Percentiles rank a stretch among this genome's conserved stretches.
These are phyloP conservation scores for Drosophila sechellia DNA, from an alignment of 1,140 invertebrate genomes.

Conservation along the genomic window DNA sequence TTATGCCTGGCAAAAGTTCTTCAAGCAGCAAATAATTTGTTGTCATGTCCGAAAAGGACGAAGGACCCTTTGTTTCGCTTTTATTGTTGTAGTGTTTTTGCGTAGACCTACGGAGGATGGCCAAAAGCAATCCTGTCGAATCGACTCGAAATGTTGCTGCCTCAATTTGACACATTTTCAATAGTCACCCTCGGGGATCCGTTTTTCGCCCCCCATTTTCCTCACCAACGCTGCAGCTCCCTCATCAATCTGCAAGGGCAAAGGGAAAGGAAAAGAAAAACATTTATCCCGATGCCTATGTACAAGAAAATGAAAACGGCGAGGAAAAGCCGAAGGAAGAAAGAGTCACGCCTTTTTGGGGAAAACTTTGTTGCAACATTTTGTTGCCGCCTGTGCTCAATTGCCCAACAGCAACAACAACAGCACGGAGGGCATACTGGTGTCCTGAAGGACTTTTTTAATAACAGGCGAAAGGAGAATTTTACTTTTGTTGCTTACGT, in stretches of 20 bases:
- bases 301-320: background rate
- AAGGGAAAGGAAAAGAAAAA: slow-evolving; percentile 18
- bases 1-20: slow-evolving; percentile 14
- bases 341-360: slow-evolving; percentile 41
- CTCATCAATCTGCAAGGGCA: slow-evolving; percentile 60
- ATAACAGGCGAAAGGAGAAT: slow-evolving; percentile 28
- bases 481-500: slow-evolving; percentile 60
- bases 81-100: slow-evolving; percentile 1
- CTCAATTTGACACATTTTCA: slow-evolving; percentile 68
- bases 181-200: slow-evolving; percentile 31
- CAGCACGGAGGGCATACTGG: background rate
- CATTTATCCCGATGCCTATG: slow-evolving; percentile 29
- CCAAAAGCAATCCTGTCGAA: slow-evolving; percentile 45
- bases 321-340: slow-evolving; percentile 13
- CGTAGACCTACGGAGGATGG: slow-evolving; percentile 5
- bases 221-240: slow-evolving; percentile 7
- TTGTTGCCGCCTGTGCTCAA: slow-evolving; percentile 65
- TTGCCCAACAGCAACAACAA: slow-evolving; percentile 46
- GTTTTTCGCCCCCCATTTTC: background rate
- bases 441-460: slow-evolving; percentile 23
- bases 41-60: slow-evolving; percentile 21
- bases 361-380: slow-evolving; percentile 57
- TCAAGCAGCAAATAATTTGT: slow-evolving; percentile 38
- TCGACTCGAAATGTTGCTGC: slow-evolving; percentile 21
- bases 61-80: slow-evolving; percentile 8